Base-by-base conservation (phyloP, 2,113 vertebrate genomes). In the Amia ocellicauda region DNA sequence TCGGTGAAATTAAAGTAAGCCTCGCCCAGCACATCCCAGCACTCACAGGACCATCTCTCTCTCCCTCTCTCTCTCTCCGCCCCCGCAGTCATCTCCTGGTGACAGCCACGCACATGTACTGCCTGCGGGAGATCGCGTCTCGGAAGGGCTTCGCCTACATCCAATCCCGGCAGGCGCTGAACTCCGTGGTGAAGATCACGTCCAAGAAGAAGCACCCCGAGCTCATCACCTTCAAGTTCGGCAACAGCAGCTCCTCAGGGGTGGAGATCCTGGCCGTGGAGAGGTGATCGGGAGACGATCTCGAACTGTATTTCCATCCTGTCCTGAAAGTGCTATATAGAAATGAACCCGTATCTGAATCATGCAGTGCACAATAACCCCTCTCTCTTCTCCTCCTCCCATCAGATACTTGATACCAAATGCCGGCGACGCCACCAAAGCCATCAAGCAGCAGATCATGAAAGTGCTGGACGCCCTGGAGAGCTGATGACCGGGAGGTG, bases 371-470 rank as follows among this genome's bases (percentile, higher is more conserved):
- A 17, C 19, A 36, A 23, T 11, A 16, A 66, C 29, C 26, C 10
- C 1, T 56, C 7, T 62, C 28, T 45, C 40, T 22, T 65, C 10
- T 49, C 2, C 43, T 57, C 61, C 5, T 63, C 53, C 45, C 69
- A 54, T 10, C 73, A 99, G 97, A 74, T 99, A 98, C 85, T 88
- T 99, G 82, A 99, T 99, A 81, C 95, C 97, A 74, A 94, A 99
- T 58, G 96, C 96, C 16, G 95, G 96, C 29, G 97, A 99, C 49
- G 97, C 97, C 76, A 99, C 97, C 68, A 99, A 98, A 87, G 94
- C 92, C 83, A 98, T 99, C 80, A 99, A 99, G 85, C 96, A 98
- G 84, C 96, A 99, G 88, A 99, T 99, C 83, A 98, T 99, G 94
- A 98, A 96, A 83, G 97, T 99, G 70, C 85, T 99, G 47, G 96